phyloP scores from a whole-genome alignment of 2,113 vertebrate genomes.

The Motacilla tschutschensis region DNA sequence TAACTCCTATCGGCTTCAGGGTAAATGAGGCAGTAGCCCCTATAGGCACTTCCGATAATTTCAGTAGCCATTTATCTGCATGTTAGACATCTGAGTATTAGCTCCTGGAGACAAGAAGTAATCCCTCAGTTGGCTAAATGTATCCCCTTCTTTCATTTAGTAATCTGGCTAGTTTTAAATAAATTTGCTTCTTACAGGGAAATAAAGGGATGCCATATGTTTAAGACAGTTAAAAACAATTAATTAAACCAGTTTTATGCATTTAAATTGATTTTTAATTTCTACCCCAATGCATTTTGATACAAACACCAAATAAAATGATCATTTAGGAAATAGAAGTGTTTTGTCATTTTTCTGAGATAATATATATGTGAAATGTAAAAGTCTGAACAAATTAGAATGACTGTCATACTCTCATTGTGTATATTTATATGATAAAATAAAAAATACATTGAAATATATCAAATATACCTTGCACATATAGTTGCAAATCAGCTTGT shows the following conservation, averaged over 20 bases:
- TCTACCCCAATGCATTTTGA: background rate
- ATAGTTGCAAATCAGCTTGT: background rate
- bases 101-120: background rate
- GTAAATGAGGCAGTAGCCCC: slow-evolving; percentile 12
- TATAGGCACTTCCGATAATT: background rate
- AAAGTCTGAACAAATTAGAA: background rate
- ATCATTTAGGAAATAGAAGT: background rate
- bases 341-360: background rate
- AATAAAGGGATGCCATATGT: fast-evolving
- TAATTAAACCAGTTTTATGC: background rate
- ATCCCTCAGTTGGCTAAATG: background rate
- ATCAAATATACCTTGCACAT: background rate
- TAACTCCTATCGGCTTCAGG: slow-evolving; percentile 11
- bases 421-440: background rate
- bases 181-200: background rate
- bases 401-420: background rate
- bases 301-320: background rate
- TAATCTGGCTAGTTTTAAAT: background rate
- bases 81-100: background rate
- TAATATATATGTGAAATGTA: background rate
- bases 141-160: background rate
- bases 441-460: background rate
- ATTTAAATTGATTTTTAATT: background rate
- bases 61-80: slow-evolving; percentile 1
- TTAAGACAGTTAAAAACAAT: background rate